Evolutionary conservation across 2,113 vertebrate species (phyloP), one percentile per base, ranked within the genome.

Genomic region (Bujurquina vittata): DNA sequence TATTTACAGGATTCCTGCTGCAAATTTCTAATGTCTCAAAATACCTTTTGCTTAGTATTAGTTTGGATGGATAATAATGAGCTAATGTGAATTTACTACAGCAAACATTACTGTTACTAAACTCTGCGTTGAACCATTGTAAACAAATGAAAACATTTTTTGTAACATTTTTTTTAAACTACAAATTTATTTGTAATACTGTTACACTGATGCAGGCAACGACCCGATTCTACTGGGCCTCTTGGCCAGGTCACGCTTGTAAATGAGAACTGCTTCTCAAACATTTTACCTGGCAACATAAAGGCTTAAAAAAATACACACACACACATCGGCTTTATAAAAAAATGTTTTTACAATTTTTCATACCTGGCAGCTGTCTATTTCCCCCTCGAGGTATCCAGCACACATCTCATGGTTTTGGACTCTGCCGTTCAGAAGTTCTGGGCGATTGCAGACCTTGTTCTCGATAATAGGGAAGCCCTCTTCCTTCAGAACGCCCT

Each of bases 401-500:
- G 98, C 98, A 75, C 98, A 99, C 75, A 99, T 96, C 89, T 99
- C 97, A 0, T 94, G 91, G 0, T 90, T 81, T 72, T 15, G 94
- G 29, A 99, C 98, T 87, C 88, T 92, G 7, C 96, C 95, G 0
- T 94, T 93, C 62, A 99, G 94, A 88, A 96, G 96, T n/a, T 97
- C 95, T 0, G 91, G 93, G 4, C 96, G 96, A 57, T 99, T 99
- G 52, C 98, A 99, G 80, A 97, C 84, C 89, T 97, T 98, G 78
- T 99, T 99, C 79, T 98, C 98, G 0, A 99, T 97, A 57, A 99
- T 97, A 0, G 97, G 98, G 88, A 99, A 97, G 7, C 96, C 97
- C 0, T 97, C 94, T 92, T 99, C 97, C 85, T 99, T 99, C 80
- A 99, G 96, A 10, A 79, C 0, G 0, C 97, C 97, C 3, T 46